Conservation (phyloP, 2,888 invertebrate species). For the Agrotis clavis region DNA sequence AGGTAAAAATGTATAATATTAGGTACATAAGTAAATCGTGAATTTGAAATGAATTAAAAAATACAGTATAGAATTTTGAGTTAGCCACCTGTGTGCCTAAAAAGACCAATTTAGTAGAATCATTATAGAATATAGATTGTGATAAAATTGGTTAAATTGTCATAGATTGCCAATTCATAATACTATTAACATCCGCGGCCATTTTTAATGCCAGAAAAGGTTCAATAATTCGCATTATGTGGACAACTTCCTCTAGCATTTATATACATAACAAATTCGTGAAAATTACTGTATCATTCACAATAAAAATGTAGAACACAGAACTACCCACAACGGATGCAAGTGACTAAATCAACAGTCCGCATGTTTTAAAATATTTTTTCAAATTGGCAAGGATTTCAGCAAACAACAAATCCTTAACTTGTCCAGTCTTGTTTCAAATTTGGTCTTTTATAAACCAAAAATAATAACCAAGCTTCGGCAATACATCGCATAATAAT, state of each 20-base stretch:
- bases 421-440: constrained; percentile 57
- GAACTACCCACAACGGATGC: not conserved
- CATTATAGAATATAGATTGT: too few species aligned
- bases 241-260: not conserved
- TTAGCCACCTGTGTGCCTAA: not conserved
- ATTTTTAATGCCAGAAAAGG: too few species aligned
- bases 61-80: not conserved
- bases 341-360: not conserved
- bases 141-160: too few species aligned
- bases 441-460: constrained; percentile 55
- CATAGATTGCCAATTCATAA: too few species aligned
- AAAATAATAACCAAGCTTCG: constrained; percentile 50
- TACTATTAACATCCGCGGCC: too few species aligned
- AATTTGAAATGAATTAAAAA: constrained; percentile 7
- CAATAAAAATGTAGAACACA: not conserved
- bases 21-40: not conserved
- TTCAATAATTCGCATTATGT: not conserved
- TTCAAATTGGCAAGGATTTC: constrained; percentile 31
- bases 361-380: not conserved
- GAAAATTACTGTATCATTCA: not conserved
- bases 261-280: not conserved
- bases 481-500: constrained; percentile 18
- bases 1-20: not conserved
- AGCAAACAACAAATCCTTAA: constrained; percentile 17
- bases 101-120: too few species aligned